Conservation (phyloP, 2,888 invertebrate genomes). For the Tetragonisca angustula region DNA sequence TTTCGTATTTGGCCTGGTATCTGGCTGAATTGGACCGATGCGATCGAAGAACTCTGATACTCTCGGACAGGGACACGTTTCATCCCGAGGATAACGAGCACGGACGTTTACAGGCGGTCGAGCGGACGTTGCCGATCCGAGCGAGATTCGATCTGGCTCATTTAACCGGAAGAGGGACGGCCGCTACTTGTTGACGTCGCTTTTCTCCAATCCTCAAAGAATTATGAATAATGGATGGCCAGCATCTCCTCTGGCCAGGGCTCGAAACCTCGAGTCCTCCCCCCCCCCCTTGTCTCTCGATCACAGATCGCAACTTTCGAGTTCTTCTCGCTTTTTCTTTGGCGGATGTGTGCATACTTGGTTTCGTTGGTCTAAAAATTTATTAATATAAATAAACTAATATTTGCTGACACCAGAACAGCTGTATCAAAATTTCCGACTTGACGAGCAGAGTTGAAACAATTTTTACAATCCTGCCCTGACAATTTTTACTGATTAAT, state of each 20-base stretch:
- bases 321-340: too few species aligned
- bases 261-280: neutral
- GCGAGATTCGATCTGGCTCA: conserved; percentile 1
- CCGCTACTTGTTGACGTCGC: conserved; percentile 50
- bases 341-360: too few species aligned
- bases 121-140: conserved; percentile 25
- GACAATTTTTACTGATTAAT: too few species aligned
- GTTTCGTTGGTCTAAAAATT: too few species aligned
- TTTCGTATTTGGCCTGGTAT: conserved; percentile 12
- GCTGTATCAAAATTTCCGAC: too few species aligned
- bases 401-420: too few species aligned
- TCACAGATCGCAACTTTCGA: too few species aligned
- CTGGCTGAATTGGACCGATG: neutral
- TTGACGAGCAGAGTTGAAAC: too few species aligned
- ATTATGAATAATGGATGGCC: conserved; percentile 56
- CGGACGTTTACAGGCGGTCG: conserved; percentile 17
- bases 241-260: neutral
- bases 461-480: too few species aligned
- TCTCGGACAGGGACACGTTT: neutral
- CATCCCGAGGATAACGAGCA: conserved; percentile 27
- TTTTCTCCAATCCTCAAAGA: conserved; percentile 28
- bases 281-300: neutral
- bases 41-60: conserved; percentile 34
- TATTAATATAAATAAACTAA: too few species aligned
- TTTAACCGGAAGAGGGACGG: conserved; percentile 31